Conservation (phyloP, 2,888 invertebrate genomes). For the Agonopterix subpropinquella region DNA sequence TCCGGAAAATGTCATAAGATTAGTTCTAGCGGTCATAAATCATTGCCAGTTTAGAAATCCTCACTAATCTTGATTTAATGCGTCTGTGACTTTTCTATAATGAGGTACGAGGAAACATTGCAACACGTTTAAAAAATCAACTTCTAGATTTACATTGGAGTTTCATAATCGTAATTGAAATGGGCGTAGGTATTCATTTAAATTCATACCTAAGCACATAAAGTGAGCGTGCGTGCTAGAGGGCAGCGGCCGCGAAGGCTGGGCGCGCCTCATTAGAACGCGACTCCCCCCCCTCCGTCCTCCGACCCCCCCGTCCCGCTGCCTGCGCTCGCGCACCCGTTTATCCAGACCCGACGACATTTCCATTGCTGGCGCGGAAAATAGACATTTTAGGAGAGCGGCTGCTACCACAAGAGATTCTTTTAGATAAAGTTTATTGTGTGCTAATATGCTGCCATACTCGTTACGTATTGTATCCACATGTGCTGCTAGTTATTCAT, state of each 20-base stretch:
- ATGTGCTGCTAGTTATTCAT: conserved; percentile 5
- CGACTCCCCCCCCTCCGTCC: conserved; percentile 29
- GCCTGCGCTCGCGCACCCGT: conserved; percentile 51
- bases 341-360: conserved; percentile 57
- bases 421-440: conserved; percentile 60
- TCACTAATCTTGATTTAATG: conserved; percentile 40
- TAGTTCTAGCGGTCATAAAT: conserved; percentile 29
- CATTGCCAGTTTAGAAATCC: conserved; percentile 34
- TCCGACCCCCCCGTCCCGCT: conserved; percentile 18
- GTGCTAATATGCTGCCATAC: conserved; percentile 56
- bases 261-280: conserved; percentile 58
- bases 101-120: not conserved
- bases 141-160: not conserved
- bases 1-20: conserved; percentile 23
- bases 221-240: conserved; percentile 44
- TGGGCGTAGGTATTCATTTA: conserved; percentile 49
- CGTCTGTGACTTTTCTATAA: conserved; percentile 1
- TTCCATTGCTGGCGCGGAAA: conserved; percentile 62
- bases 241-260: conserved; percentile 52
- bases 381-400: conserved; percentile 64
- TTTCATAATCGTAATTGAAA: conserved; percentile 36
- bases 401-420: conserved; percentile 39
- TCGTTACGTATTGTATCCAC: conserved; percentile 26
- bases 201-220: conserved; percentile 51
- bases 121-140: conserved; percentile 1